Percentiles rank a stretch among this genome's conserved stretches.
Evolutionary conservation across 2,113 vertebrate genomes (phyloP).

Genomic region (Galeopterus variegatus): DNA sequence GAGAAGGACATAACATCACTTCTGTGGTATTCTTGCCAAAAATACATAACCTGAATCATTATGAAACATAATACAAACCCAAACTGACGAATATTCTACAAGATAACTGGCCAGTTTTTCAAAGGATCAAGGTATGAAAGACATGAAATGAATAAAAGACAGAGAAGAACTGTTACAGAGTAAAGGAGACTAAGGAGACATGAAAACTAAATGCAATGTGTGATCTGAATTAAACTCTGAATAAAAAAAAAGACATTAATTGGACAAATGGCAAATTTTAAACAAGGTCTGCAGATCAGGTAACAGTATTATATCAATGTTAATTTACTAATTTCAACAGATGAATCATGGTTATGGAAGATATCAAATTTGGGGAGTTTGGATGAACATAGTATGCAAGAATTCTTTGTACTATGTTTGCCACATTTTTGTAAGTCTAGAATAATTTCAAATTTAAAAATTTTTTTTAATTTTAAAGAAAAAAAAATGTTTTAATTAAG

Average conservation of each 20-base stretch:
- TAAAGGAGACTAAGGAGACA: not conserved
- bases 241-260: not conserved
- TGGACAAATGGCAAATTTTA: not conserved
- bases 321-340: slow-evolving; percentile 20
- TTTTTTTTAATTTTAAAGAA: not conserved
- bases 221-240: not conserved
- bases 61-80: not conserved
- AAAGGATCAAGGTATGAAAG: not conserved
- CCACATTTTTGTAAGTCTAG: not conserved
- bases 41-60: not conserved
- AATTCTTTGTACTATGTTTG: slow-evolving; percentile 30
- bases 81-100: not conserved
- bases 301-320: not conserved
- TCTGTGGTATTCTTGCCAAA: not conserved
- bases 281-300: not conserved
- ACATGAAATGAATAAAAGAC: not conserved
- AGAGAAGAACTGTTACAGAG: slow-evolving; percentile 24
- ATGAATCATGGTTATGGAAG: not conserved
- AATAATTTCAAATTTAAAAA: slow-evolving; percentile 27
- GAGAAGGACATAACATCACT: not conserved
- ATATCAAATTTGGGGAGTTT: slow-evolving; percentile 39
- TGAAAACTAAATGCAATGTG: not conserved
- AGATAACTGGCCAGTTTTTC: not conserved
- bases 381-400: not conserved
- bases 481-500: not conserved